Conservation (phyloP, 2,113 vertebrate species). For the Melanostigma gelatinosum region DNA sequence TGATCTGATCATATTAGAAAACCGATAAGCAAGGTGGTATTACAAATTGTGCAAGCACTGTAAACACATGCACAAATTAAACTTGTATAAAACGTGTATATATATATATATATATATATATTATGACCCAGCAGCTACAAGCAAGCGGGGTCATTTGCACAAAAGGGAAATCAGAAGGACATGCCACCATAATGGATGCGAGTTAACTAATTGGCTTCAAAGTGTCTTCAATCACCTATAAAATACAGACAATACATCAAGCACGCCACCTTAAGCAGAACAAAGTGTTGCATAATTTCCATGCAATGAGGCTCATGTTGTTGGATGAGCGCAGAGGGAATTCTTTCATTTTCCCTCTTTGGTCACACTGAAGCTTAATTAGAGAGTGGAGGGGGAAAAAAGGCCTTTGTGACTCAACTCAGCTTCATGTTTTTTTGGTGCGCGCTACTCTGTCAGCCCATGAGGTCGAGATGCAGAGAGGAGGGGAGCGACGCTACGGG, state of each 20-base stretch:
- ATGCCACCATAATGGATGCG: constrained; percentile 19
- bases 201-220: constrained; percentile 43
- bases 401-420: constrained; percentile 26
- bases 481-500: constrained; percentile 44
- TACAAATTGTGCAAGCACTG: not conserved
- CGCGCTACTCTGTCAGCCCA: constrained; percentile 1
- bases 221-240: constrained; percentile 49
- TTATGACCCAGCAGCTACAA: not conserved
- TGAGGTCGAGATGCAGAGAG: constrained; percentile 18
- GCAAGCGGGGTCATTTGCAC: constrained; percentile 17
- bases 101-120: too few relatives aligned
- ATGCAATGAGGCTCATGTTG: constrained; percentile 65
- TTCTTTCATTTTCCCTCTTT: constrained; percentile 69
- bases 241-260: constrained; percentile 51
- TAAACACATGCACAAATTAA: constrained; percentile 10
- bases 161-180: constrained; percentile 4
- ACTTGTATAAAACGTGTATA: not conserved
- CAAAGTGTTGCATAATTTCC: constrained; percentile 65
- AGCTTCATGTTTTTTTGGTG: constrained; percentile 30
- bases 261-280: constrained; percentile 46
- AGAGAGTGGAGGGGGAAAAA: constrained; percentile 41
- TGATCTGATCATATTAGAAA: constrained; percentile 21
- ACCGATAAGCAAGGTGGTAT: constrained; percentile 1
- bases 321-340: constrained; percentile 64
- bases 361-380: constrained; percentile 78